phyloP scores from a whole-genome alignment of 30 jellyfish, hydroid and myxozoan species.

The Mastigias papua region DNA sequence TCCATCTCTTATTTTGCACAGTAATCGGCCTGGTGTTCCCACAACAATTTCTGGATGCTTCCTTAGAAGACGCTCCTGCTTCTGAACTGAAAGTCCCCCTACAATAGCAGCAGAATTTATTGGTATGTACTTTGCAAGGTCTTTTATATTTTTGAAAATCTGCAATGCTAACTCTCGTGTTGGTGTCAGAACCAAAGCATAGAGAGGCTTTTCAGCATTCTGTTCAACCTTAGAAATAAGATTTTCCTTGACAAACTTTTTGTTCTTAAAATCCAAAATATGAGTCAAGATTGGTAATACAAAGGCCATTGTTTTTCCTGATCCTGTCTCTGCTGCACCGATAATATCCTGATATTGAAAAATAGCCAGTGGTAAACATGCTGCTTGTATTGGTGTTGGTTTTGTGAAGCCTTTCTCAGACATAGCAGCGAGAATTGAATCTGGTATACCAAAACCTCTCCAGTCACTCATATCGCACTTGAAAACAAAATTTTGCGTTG shows the following conservation, averaged over 20 bases:
- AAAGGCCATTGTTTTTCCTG: slow-evolving; percentile 97
- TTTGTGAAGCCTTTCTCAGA: slow-evolving; percentile 73
- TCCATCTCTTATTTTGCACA: slow-evolving; percentile 68
- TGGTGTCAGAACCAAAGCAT: slow-evolving; percentile 90
- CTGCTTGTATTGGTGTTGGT: slow-evolving; percentile 94
- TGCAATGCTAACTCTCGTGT: slow-evolving; percentile 98
- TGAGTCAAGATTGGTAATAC: slow-evolving; percentile 86
- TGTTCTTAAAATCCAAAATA: slow-evolving; percentile 65
- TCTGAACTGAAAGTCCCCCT: slow-evolving; percentile 93
- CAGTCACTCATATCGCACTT: slow-evolving; percentile 86
- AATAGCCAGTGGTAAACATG: slow-evolving; percentile 83
- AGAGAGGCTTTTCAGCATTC: slow-evolving; percentile 48
- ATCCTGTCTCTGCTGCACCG: slow-evolving; percentile 99
- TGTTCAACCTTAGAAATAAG: background rate
- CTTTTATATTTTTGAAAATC: slow-evolving; percentile 56
- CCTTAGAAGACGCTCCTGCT: slow-evolving; percentile 87
- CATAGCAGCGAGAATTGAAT: slow-evolving; percentile 71
- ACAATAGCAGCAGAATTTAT: slow-evolving; percentile 80
- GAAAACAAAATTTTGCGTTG: background rate
- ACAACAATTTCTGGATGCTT: slow-evolving; percentile 91
- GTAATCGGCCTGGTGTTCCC: slow-evolving; percentile 98
- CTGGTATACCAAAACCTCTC: slow-evolving; percentile 92
- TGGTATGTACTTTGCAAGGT: slow-evolving; percentile 65
- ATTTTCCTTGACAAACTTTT: background rate
- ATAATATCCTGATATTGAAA: slow-evolving; percentile 79